A percentile compares a stretch with the other conserved stretches of the same genome.
These are phyloP conservation scores for Spodoptera littoralis DNA, from an alignment of 2,888 invertebrate species.

Conservation along the genomic window DNA sequence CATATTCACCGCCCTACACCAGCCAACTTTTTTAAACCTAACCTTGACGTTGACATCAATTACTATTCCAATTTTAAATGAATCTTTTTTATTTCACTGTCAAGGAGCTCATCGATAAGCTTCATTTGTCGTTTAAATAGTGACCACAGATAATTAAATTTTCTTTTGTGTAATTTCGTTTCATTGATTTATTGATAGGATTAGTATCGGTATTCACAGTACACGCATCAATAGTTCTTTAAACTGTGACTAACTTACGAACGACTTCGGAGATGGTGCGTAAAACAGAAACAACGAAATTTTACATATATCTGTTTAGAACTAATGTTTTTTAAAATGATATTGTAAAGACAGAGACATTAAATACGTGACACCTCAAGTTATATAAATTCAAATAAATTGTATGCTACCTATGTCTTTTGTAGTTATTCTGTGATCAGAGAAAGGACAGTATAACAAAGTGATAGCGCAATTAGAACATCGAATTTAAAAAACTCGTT, in stretches of 20 bases:
- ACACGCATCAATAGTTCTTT: constrained; percentile 5
- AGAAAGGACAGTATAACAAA: constrained; percentile 13
- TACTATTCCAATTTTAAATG: constrained; percentile 34
- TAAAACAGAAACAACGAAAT: too few species aligned
- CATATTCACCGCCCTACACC: constrained; percentile 15
- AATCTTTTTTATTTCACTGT: constrained; percentile 27
- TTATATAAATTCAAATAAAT: too few species aligned
- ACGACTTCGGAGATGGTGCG: too few species aligned
- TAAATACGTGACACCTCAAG: too few species aligned
- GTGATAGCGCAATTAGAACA: constrained; percentile 4
- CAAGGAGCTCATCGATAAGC: constrained; percentile 36
- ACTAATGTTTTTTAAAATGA: too few species aligned
- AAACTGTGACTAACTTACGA: constrained; percentile 13
- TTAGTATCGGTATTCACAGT: constrained; percentile 8
- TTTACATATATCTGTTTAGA: too few species aligned
- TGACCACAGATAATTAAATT: constrained; percentile 8
- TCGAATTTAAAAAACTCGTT: constrained; percentile 11
- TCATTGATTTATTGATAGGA: constrained; percentile 4
- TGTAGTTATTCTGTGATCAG: constrained; percentile 5
- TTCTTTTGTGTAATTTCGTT: constrained; percentile 4
- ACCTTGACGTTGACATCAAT: constrained; percentile 47
- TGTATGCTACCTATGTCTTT: too few species aligned
- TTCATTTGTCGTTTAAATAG: constrained; percentile 27
- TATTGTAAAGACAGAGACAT: too few species aligned
- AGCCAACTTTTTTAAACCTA: constrained; percentile 36